Percentiles rank a stretch among this genome's conserved stretches.
These are phyloP conservation scores for Acanthosoma haemorrhoidale DNA, from an alignment of 2,888 invertebrate species.

Conservation along the genomic window DNA sequence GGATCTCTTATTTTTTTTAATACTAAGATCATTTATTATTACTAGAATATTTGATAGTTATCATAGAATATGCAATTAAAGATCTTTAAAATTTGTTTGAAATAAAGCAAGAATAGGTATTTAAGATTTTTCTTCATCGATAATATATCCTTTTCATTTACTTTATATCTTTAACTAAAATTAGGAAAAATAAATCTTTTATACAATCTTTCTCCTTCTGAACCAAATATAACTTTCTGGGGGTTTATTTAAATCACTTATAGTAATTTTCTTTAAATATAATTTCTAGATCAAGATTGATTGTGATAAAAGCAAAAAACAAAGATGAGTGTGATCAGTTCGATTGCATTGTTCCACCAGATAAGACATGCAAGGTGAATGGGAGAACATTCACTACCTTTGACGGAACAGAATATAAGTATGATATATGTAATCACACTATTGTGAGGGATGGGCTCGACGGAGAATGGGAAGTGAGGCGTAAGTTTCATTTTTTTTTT, in stretches of 20 bases:
- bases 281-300: neutral
- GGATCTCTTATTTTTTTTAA: too few relatives aligned
- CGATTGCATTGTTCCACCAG: conserved; percentile 56
- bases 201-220: too few relatives aligned
- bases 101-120: too few relatives aligned
- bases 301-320: conserved; percentile 9
- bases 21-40: too few relatives aligned
- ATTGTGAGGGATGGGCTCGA: conserved; percentile 63
- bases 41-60: too few relatives aligned
- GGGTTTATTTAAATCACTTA: too few relatives aligned
- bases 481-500: too few relatives aligned
- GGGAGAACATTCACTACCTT: conserved; percentile 74
- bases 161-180: too few relatives aligned
- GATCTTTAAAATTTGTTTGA: too few relatives aligned
- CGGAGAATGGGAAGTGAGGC: conserved; percentile 63
- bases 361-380: conserved; percentile 64
- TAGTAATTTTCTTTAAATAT: neutral
- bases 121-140: neutral
- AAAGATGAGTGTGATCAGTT: conserved; percentile 40
- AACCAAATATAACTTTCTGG: too few relatives aligned
- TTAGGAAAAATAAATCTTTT: neutral
- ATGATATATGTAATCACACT: conserved; percentile 75
- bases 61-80: too few relatives aligned
- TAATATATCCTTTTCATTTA: too few relatives aligned
- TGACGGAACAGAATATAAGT: conserved; percentile 70